Base-by-base conservation (phyloP, 1,140 invertebrate species). In the Atta cephalotes region DNA sequence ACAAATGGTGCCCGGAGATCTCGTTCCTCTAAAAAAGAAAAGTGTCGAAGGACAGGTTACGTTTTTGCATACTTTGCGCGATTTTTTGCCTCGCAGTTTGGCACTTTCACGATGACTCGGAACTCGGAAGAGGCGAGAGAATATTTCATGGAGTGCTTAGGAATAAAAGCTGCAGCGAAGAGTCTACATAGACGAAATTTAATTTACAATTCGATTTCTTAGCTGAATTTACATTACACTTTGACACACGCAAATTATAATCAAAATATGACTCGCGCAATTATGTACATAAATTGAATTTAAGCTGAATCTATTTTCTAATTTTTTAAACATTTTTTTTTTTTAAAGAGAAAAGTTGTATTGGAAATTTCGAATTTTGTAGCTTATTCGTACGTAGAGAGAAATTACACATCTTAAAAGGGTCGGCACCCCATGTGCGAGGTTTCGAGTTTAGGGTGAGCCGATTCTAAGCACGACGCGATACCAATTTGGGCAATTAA, bases 401-500 rank as follows among this genome's bases (percentile, higher is more conserved):
- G 56, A 35, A 62, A 60, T 82, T 62, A 74, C 14, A 14, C 1
- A 14, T 14, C 39, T 65, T 72, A 35, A 68, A 66, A 60, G 53
- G n/a, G 6, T 16, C 14, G 3, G 7, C 7, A 51, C 21, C 51
- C 21, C 25, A 21, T 35, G n/a, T 35, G 28, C 9, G 35, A 28
- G 65, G 39, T 21, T 18, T 76, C 56, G 31, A 71, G 21, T 25
- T 45, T 35, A 87, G 18, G 21, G n/a, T 31, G 39, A 65, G n/a
- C 62, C 84, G 82, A 82, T 49, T 62, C 60, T 51, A n/a, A 82
- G 35, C 53, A 65, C 77, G 53, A 82, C 66, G 79, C 71, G 86
- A 92, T 94, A 93, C 94, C 92, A 94, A 94, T 94, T 94, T 93
- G 87, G 89, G 89, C 94, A 94, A 94, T 94, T 94, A 94, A 93